Evolutionary conservation across 2,113 vertebrate species (phyloP), one percentile per base, ranked within the genome.

Genomic region (Microtus richardsoni): DNA sequence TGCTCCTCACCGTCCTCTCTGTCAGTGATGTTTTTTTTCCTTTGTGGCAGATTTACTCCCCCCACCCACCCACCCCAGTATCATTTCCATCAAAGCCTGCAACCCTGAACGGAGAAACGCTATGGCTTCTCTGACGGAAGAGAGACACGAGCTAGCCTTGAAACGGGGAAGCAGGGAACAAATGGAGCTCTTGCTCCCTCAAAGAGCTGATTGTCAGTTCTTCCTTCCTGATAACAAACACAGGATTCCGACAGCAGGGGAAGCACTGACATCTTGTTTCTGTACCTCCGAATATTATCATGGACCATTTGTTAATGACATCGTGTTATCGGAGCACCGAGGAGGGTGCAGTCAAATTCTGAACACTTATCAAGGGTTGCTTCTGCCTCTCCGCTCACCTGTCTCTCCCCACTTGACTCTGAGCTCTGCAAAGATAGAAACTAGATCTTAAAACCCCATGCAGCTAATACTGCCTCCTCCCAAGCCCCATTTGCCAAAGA

Each of bases 41-140:
- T 49, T 7, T 80, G 28, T 87, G 83, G 41, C 44, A 91, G 85
- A 71, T 17, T 24, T 74, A 68, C 28, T 58, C 41, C 39, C 78
- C 10, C 47, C 47, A 66, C 3, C 26, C 13, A 33, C 36, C 52
- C 52, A 54, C 16, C 17, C 54, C 54, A 44, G 30, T 30, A 54
- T 92, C 88, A 36, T 71, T 91, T 75, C 58, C 54, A 89, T 80
- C 96, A 86, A 36, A 80, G 75, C 41, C 54, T 13, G 11, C 41
- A 26, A 14, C 66, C 12, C 74, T 77, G 62, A 94, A 89, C 44
- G 19, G 90, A 94, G 71, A 93, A 54, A 30, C 0, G 2, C 39
- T 68, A 75, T 78, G 88, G 17, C n/a, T 82, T 82, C 87, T 62
- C 54, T 52, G 64, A 75, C 41, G 44, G 36, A 79, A 96, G 62